Conservation (phyloP, 35 echinoderm and acorn worm genomes). For the Acanthaster planci region DNA sequence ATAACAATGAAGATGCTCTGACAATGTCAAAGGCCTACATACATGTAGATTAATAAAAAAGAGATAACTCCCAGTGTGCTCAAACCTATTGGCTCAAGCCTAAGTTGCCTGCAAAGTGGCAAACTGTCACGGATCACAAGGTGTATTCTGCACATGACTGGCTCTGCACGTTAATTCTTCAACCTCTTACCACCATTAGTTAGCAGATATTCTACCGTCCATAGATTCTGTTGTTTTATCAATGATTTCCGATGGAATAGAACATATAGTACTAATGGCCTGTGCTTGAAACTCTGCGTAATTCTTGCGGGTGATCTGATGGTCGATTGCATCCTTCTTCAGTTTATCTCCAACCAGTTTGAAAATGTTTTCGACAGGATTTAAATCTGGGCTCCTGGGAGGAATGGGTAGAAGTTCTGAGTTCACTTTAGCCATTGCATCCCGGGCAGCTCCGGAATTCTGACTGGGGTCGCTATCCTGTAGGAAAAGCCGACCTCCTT, state of each 20-base stretch:
- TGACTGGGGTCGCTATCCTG: constrained; percentile 58
- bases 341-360: constrained; percentile 44
- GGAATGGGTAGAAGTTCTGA: constrained; percentile 42
- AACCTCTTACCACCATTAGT: too few species aligned
- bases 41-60: too few species aligned
- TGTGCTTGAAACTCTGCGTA: constrained; percentile 39
- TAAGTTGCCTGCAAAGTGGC: too few species aligned
- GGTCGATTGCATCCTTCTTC: constrained; percentile 15
- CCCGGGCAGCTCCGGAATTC: constrained; percentile 5
- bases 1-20: too few species aligned
- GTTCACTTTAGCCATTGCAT: constrained; percentile 33
- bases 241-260: constrained; percentile 37
- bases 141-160: too few species aligned
- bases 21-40: too few species aligned
- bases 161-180: too few species aligned
- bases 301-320: constrained; percentile 31
- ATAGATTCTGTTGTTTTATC: constrained; percentile 50
- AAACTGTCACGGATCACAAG: too few species aligned
- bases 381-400: constrained; percentile 49
- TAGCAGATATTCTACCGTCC: constrained; percentile 17
- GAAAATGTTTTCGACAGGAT: constrained; percentile 72
- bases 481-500: constrained; percentile 31
- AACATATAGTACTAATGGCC: constrained; percentile 42
- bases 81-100: too few species aligned
- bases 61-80: too few species aligned